Base-by-base conservation (phyloP, 2,888 invertebrate species). In the Epiblema foenella region DNA sequence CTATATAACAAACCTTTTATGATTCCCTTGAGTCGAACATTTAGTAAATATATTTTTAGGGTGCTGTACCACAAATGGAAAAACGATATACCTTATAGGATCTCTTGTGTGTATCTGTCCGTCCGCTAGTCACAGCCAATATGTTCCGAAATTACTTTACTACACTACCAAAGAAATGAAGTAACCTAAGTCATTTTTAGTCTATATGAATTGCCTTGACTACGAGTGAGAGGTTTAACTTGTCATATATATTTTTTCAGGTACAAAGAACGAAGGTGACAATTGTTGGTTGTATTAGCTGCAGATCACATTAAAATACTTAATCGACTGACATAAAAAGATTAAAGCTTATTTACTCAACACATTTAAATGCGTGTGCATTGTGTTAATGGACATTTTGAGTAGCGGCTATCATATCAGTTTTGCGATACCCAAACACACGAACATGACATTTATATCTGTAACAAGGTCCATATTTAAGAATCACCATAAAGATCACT, bases 371-470 rank as follows among this genome's bases (percentile, higher is more conserved):
- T 66, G 15, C 42, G 33, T 33, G 54, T 39, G 57, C 39, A 18
- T 7, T 11, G 42, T 42, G 59, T 65, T 52, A 69, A 39, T 58
- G 29, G 58, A 42, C 24, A 42, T 54, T 67, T 24, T 39, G 56
- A 66, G 39, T 60, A 29, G 60, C 52, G 58, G 70, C 70, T 60
- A 62, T 71, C 71, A 66, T 71, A 83, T 86, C 86, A 83, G 83
- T 86, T 86, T 84, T 77, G 76, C 76, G 85, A 86, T 86, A 85
- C 86, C 83, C 83, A 85, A 85, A 87, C 83, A 83, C 81, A 86
- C 87, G 86, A 85, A 85, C 84, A 85, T 90, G 91, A 91, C 91
- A 91, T 91, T 91, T 91, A 87, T 87, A 91, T 89, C 87, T 89
- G 89, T 90, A 91, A 89, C 92, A 90, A 91, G 91, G 92, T 84